Conservation (phyloP, 2,113 vertebrate genomes). For the Meleagris gallopavo region DNA sequence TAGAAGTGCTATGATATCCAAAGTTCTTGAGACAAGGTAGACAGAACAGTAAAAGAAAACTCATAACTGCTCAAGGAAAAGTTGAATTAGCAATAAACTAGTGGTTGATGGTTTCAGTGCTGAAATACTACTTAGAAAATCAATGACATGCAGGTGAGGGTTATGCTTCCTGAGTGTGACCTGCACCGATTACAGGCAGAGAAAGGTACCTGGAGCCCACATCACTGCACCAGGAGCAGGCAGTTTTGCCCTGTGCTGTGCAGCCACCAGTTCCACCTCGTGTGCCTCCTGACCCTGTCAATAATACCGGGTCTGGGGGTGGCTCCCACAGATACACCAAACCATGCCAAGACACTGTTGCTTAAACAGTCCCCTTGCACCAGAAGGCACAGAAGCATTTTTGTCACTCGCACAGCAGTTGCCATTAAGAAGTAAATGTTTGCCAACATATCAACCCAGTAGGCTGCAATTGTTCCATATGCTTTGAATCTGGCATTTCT, state of each 20-base stretch:
- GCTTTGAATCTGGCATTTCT: constrained; percentile 58
- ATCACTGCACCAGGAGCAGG: neutral
- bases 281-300: neutral
- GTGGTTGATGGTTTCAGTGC: neutral
- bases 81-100: neutral
- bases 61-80: neutral
- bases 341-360: constrained; percentile 40
- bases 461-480: constrained; percentile 64
- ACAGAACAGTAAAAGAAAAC: neutral
- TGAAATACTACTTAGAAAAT: neutral
- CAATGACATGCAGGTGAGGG: neutral
- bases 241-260: neutral
- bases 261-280: neutral
- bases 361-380: constrained; percentile 53
- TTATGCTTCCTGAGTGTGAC: fast-evolving
- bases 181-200: neutral
- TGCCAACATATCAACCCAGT: constrained; percentile 65
- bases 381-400: constrained; percentile 67
- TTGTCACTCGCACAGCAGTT: constrained; percentile 65
- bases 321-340: neutral
- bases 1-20: neutral
- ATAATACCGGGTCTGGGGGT: neutral
- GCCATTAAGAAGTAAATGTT: constrained; percentile 65
- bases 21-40: neutral
- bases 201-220: fast-evolving